Evolutionary conservation across 2,888 invertebrate species (phyloP).

Genomic region (Heteropelma amictum): DNA sequence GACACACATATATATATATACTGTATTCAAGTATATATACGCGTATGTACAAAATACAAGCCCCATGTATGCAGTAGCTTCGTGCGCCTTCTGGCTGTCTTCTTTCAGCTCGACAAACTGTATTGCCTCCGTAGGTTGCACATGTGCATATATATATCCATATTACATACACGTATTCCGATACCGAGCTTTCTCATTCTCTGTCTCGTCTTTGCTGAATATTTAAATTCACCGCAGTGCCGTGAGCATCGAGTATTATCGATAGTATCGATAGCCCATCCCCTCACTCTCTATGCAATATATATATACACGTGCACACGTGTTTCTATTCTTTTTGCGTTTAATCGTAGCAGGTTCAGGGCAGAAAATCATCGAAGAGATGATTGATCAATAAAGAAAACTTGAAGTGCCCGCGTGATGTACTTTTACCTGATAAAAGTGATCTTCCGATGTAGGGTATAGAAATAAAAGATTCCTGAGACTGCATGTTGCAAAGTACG

Average conservation of each 20-base stretch:
- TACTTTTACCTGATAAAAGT: too few species aligned
- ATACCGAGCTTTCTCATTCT: slow-evolving; percentile 30
- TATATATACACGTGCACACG: background rate
- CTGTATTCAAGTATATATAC: background rate
- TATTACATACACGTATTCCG: too few species aligned
- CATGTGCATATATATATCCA: slow-evolving; percentile 5
- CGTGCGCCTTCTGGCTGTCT: slow-evolving; percentile 36
- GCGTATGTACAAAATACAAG: background rate
- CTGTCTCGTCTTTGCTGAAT: slow-evolving; percentile 49
- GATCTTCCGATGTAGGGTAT: too few species aligned
- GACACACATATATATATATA: slow-evolving; percentile 2
- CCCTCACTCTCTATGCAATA: background rate
- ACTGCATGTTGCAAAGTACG: too few species aligned
- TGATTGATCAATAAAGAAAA: slow-evolving; percentile 21
- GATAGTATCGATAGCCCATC: slow-evolving; percentile 35
- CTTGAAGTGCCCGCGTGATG: background rate
- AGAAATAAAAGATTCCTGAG: too few species aligned
- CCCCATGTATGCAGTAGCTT: background rate
- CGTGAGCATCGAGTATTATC: slow-evolving; percentile 41
- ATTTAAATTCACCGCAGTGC: slow-evolving; percentile 56
- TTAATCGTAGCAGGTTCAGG: background rate
- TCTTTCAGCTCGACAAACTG: slow-evolving; percentile 51
- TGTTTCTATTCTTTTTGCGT: background rate
- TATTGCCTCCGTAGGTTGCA: slow-evolving; percentile 58
- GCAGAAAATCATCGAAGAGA: slow-evolving; percentile 7